These are phyloP conservation scores for Saxicola maurus DNA, from an alignment of 2,797 vertebrate species.

Conservation along the genomic window DNA sequence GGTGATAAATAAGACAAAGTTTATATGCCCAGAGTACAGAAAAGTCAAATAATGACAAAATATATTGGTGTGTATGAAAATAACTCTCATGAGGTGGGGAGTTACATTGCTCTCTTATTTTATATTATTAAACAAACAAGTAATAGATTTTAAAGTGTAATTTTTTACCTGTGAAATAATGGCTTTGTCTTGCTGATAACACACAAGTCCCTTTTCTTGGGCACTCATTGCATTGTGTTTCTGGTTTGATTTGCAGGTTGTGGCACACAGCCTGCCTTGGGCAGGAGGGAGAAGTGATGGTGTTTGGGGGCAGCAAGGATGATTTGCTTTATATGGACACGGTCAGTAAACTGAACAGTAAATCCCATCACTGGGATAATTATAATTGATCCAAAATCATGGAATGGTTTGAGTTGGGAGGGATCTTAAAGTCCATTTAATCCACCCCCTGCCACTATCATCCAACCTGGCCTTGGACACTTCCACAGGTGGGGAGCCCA, in stretches of 20 bases:
- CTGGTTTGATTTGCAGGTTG: conserved; percentile 72
- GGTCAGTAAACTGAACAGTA: conserved; percentile 71
- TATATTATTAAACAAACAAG: neutral
- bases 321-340: conserved; percentile 90
- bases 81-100: neutral
- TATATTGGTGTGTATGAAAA: neutral
- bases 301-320: conserved; percentile 95
- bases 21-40: neutral
- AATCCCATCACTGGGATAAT: neutral
- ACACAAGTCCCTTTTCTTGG: neutral
- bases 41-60: neutral
- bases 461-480: neutral
- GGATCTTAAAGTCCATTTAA: neutral
- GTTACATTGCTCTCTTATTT: neutral
- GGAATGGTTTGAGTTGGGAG: neutral
- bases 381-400: neutral
- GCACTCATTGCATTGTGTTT: neutral
- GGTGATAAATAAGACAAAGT: neutral
- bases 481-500: neutral
- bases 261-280: conserved; percentile 92
- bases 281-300: conserved; percentile 89
- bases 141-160: neutral
- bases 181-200: neutral
- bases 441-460: neutral
- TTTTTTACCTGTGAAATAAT: neutral